Percentiles rank a stretch among this genome's conserved stretches.
phyloP scores from a whole-genome alignment of 1,140 invertebrate genomes.

The Notospermus geniculatus region DNA sequence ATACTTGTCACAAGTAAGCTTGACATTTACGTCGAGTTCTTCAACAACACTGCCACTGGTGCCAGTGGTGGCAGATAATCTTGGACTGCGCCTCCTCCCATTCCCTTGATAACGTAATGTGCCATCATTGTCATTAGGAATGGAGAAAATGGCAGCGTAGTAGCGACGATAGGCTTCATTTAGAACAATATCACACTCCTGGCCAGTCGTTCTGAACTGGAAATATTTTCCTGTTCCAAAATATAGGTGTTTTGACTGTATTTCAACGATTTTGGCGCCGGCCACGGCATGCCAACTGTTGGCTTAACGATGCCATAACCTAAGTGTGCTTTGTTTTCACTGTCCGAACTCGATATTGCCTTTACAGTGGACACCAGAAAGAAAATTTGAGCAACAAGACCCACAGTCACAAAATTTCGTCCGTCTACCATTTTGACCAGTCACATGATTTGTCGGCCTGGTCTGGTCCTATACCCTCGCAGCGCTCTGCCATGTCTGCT shows the following conservation, averaged over 20 bases:
- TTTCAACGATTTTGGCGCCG: slow-evolving; percentile 17
- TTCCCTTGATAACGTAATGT: slow-evolving; percentile 11
- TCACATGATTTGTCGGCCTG: too few species aligned
- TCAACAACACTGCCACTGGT: not conserved
- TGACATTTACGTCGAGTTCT: slow-evolving; percentile 16
- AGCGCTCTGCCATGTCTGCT: too few species aligned
- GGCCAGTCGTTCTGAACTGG: slow-evolving; percentile 21
- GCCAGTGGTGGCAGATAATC: not conserved
- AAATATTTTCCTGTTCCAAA: slow-evolving; percentile 22
- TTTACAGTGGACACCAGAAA: too few species aligned
- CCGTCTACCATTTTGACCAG: too few species aligned
- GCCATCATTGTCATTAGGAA: slow-evolving; percentile 2
- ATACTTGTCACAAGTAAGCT: slow-evolving; percentile 24
- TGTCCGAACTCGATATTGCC: too few species aligned
- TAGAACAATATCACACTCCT: slow-evolving; percentile 29
- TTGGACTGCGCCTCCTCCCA: not conserved
- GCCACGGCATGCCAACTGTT: slow-evolving; percentile 13
- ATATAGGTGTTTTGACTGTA: not conserved
- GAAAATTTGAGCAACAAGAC: too few species aligned
- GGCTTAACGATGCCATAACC: not conserved
- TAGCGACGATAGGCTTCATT: slow-evolving; percentile 32
- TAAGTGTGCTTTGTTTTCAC: too few species aligned
- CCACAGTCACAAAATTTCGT: too few species aligned
- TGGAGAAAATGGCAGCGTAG: slow-evolving; percentile 25
- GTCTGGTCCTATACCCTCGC: not conserved